Evolutionary conservation across 2,113 vertebrate genomes (phyloP).

Genomic region (Eurypyga helias): DNA sequence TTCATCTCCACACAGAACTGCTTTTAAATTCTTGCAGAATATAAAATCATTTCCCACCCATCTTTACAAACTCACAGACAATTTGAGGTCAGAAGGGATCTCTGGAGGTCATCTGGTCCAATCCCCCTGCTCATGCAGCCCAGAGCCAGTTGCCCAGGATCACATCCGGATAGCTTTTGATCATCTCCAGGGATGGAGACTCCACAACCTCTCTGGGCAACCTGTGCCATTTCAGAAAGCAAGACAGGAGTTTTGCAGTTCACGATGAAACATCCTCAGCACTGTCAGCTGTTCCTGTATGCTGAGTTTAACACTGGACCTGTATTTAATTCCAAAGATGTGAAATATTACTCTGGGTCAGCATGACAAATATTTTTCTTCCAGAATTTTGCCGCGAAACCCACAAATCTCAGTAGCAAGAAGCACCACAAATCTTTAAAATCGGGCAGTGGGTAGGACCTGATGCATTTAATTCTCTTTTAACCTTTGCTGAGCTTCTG

Average conservation of each 20-base stretch:
- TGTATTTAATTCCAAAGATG: neutral
- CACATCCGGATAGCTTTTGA: accelerated
- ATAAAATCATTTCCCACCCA: accelerated
- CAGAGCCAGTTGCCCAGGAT: neutral
- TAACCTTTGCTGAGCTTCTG: neutral
- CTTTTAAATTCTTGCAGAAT: neutral
- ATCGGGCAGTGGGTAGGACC: neutral
- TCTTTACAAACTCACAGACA: neutral
- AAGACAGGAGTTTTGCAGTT: neutral
- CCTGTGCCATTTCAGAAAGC: neutral
- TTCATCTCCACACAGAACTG: neutral
- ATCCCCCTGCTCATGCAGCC: accelerated
- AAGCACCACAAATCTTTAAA: neutral
- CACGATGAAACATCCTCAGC: neutral
- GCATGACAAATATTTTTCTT: neutral
- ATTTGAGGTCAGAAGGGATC: accelerated
- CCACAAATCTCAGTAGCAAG: neutral
- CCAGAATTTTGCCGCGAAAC: neutral
- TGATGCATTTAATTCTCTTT: neutral
- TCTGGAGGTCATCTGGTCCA: neutral
- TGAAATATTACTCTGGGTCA: neutral
- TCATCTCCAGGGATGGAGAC: neutral
- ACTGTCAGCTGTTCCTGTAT: neutral
- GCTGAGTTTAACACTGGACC: neutral
- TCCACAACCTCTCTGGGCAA: neutral